Base-by-base conservation (phyloP, 1,140 invertebrate species). In the Drosophila setifemur region DNA sequence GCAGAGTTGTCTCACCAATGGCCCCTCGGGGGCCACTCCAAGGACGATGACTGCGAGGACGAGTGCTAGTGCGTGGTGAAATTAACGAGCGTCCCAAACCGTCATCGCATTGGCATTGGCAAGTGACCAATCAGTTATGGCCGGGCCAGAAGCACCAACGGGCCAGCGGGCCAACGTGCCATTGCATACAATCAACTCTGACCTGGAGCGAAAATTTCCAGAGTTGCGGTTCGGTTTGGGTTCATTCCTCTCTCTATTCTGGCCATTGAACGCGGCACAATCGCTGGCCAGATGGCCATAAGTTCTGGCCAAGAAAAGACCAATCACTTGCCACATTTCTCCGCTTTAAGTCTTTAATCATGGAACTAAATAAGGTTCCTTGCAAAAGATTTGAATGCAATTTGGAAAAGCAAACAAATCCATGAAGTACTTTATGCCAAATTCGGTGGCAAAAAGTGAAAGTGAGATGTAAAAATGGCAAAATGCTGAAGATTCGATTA, bases 101-200 rank as follows among this genome's bases (percentile, higher is more conserved):
- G 31, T 4, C 6, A 18, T 4, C 4, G 6, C 49, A 60, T 29
- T 47, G 67, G 43, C 29, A 44, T 12, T 23, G 19, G 37, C 61
- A 43, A 58, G 64, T 85, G 79, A 67, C 74, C 79, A 85, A 79
- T 85, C 81, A 67, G 79, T 86, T 85, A 85, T 85, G 70, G 37
- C 57, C 60, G 3, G 42, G 53, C 71, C 52, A 50, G 33, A 47
- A 40, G 40, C 18, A 61, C 47, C 57, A 21, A 25, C 48, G n/a
- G n/a, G n/a, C n/a, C n/a, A n/a, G n/a, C n/a, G n/a, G n/a, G n/a
- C n/a, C n/a, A 54, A 58, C 70, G 60, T 58, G 64, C 70, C 66
- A 67, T 52, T 75, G 79, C 81, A 85, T 85, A 86, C 79, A 85
- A 72, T 85, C 70, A 85, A 85, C 81, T 85, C 79, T 85, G 79